Base-by-base conservation (phyloP, 1,140 invertebrate species). In the Ips typographus region DNA sequence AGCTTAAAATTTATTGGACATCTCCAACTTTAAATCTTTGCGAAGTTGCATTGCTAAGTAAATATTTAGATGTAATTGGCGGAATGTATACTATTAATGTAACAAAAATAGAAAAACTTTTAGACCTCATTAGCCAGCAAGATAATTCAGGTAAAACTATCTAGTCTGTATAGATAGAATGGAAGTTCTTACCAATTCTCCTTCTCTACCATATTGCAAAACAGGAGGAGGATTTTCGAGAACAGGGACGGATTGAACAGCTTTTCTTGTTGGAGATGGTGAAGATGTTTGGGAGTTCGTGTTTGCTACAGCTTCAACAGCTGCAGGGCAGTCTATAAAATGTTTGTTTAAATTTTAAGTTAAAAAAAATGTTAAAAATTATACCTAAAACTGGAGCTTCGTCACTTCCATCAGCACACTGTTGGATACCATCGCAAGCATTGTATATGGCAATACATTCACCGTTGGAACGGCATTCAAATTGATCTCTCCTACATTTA, bases 381-480 rank as follows among this genome's bases (percentile, higher is more conserved):
- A 40, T 42, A 65, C 69, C 69, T 63, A 95, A 84, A 80, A 94
- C 92, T 7, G 88, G 84, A 56, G 90, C 91, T 82, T 96, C 94
- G 77, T 96, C 94, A 79, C 92, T 94, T 66, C 88, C 93, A 84
- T 98, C 95, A 2, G 90, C 84, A 82, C 96, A 98, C 80, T 98
- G 94, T 6, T 92, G 89, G 65, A 97, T 94, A 40, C 94, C 95
- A 83, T 98, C 94, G 77, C 96, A 98, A 2, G 92, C 93, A 80
- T 98, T 96, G 80, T 98, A 97, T 72, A 95, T 91, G 1, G 94
- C 94, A 73, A 98, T 96, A 77, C 96, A 98, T 78, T 98, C 95
- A 39, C 89, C 88, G 39, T 89, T 90, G 42, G 88, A 88, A 65
- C 89, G 87, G 77, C 95, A 97, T 79, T 92, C 88, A 78, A 95